Evolutionary conservation across 2,113 vertebrate genomes (phyloP).

Genomic region (Mustela nigripes): DNA sequence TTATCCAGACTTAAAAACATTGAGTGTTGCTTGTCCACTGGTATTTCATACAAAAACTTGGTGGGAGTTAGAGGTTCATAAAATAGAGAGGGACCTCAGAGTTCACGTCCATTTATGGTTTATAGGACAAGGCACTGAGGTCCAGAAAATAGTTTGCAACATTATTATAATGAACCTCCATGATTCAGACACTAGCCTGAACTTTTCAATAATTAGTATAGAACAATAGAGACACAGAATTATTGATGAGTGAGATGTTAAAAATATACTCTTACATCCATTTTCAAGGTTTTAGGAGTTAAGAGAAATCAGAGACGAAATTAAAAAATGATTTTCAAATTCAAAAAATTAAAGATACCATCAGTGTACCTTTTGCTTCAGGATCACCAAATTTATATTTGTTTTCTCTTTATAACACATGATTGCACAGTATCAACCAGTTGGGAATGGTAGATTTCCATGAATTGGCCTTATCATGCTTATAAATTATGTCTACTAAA

Average conservation of each 20-base stretch:
- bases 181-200: neutral
- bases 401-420: neutral
- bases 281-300: neutral
- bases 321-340: slow-evolving; percentile 26
- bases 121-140: neutral
- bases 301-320: slow-evolving; percentile 32
- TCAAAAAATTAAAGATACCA: neutral
- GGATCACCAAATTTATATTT: neutral
- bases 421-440: neutral
- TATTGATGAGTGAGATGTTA: slow-evolving; percentile 38
- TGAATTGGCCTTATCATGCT: neutral
- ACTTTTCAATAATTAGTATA: neutral
- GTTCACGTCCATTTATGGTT: neutral
- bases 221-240: neutral
- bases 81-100: neutral
- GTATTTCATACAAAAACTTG: neutral
- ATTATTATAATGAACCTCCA: neutral
- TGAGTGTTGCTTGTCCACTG: neutral
- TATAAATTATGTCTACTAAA: neutral
- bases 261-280: neutral
- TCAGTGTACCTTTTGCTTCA: neutral
- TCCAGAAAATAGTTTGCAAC: neutral
- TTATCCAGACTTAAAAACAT: neutral
- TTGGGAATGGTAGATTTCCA: neutral
- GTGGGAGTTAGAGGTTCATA: neutral